Conservation (phyloP, 2,113 vertebrate species). For the Indicator maculatus region DNA sequence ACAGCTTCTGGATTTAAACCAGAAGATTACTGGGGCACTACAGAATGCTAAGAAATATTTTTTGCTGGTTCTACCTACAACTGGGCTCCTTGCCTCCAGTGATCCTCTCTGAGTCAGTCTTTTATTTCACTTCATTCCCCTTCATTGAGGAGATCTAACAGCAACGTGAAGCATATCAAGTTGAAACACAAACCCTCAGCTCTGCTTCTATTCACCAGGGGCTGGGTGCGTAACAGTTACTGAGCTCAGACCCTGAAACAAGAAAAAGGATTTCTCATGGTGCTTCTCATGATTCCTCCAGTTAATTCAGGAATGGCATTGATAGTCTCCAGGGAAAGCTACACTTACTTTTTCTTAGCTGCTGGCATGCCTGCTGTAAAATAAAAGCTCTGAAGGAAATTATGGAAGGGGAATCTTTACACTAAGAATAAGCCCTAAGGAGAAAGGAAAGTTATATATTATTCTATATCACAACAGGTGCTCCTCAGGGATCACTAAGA, state of each 20-base stretch:
- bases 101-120: not conserved
- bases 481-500: not conserved
- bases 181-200: not conserved
- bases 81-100: constrained; percentile 1
- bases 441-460: not conserved
- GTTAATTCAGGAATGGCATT: constrained; percentile 25
- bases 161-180: not conserved
- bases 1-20: not conserved
- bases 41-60: not conserved
- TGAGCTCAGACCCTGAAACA: not conserved
- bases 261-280: not conserved
- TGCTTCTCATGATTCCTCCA: not conserved
- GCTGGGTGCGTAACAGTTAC: not conserved
- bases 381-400: constrained; percentile 38
- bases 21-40: not conserved
- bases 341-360: constrained; percentile 35
- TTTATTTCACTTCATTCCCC: not conserved
- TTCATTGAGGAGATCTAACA: not conserved
- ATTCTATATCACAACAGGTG: not conserved
- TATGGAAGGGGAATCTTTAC: not conserved
- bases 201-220: constrained; percentile 19
- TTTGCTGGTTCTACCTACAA: not conserved
- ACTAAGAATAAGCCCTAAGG: not conserved
- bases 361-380: constrained; percentile 25
- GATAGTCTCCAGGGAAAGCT: constrained; percentile 17